Evolutionary conservation across 2,113 vertebrate genomes (phyloP), one percentile per base, ranked within the genome.

Genomic region (Oreocharis arfaki): DNA sequence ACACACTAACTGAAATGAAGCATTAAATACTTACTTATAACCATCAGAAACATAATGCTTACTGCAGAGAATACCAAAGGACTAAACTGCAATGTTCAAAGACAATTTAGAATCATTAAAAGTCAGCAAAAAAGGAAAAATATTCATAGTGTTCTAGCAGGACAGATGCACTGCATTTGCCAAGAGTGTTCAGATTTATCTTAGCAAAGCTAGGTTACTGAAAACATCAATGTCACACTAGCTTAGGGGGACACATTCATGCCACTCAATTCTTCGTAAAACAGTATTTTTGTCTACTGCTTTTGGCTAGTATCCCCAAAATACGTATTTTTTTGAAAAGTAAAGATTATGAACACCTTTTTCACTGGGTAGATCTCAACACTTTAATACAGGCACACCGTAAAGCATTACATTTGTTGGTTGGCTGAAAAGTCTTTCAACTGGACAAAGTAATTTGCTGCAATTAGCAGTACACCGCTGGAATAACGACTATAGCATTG

Each of bases 291-390:
- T 88, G 47, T 32, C 16, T 22, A 56, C 21, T 69, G 21, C 27
- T 90, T 84, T 68, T 80, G 44, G 24, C 41, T 39, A 61, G 11
- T 42, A 30, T 50, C 46, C 5, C 17, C 30, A 33, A 76, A 88
- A 16, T 17, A 59, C 0, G 1, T 6, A 1, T 12, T 27, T 49
- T 57, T 65, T 53, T 13, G 1, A 7, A 10, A 12, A 67, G 39
- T 11, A 44, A 27, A 68, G 33, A 67, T 59, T 50, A 76, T 32
- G 35, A 77, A n/a, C 20, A 73, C 16, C 11, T 83, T 82, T 70
- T 88, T 61, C 28, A 49, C 27, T 44, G 33, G 18, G 16, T 39
- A 92, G 27, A 89, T 90, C 41, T 82, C 55, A 89, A 14, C 22
- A 35, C 42, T 84, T 95, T 32, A 90, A 44, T 9, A 46, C 16